Evolutionary conservation across 2,888 invertebrate species (phyloP).

Genomic region (Phaonia tiefii): DNA sequence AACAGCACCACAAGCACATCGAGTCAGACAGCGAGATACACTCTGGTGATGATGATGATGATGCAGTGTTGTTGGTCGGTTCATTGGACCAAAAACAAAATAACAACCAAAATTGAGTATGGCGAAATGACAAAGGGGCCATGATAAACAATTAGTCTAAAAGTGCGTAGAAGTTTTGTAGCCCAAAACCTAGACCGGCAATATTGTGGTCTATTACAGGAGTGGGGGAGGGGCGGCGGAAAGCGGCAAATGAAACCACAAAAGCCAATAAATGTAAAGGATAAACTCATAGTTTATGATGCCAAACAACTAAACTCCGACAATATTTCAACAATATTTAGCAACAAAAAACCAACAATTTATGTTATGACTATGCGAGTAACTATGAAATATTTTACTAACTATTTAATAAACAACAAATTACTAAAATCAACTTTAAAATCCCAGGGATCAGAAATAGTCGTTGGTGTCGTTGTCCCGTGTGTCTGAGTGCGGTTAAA

Average conservation of each 20-base stretch:
- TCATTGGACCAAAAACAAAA: slow-evolving; percentile 22
- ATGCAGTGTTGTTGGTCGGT: background rate
- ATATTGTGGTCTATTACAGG: slow-evolving; percentile 25
- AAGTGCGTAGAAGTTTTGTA: slow-evolving; percentile 43
- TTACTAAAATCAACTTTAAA: background rate
- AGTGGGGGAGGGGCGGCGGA: background rate
- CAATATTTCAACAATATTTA: no score
- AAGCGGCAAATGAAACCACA: slow-evolving; percentile 27
- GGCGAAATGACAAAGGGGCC: slow-evolving; percentile 19
- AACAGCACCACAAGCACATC: slow-evolving; percentile 1
- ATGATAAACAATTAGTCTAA: slow-evolving; percentile 24
- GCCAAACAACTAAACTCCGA: background rate
- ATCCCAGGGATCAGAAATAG: no score
- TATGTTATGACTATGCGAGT: slow-evolving; percentile 14
- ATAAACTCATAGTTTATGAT: background rate
- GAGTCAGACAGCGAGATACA: slow-evolving; percentile 31
- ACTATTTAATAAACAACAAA: slow-evolving; percentile 29
- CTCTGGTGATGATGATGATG: background rate
- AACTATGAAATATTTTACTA: slow-evolving; percentile 16
- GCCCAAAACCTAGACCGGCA: background rate
- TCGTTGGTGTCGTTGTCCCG: no score
- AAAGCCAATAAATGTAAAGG: slow-evolving; percentile 57
- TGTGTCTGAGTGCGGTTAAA: background rate
- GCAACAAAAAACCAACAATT: background rate
- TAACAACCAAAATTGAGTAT: background rate